phyloP scores from a whole-genome alignment of 2,113 vertebrate species.

The Gallinago media region DNA sequence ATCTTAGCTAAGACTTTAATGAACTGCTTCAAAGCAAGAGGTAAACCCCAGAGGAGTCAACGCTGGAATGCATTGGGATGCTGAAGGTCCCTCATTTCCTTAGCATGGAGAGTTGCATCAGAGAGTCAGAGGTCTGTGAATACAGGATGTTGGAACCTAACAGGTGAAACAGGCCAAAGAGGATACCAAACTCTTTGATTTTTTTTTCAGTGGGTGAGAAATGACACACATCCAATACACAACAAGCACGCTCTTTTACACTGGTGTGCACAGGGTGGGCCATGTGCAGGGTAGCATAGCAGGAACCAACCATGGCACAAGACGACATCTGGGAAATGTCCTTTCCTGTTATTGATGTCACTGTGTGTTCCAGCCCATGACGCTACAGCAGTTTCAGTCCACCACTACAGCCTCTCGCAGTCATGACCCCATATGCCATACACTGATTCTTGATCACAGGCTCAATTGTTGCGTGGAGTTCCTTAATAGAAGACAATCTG shows the following conservation, averaged over 20 bases:
- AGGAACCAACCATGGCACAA: not conserved
- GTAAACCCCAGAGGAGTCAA: not conserved
- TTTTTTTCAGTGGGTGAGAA: not conserved
- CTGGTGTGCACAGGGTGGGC: not conserved
- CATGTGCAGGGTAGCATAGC: rapidly evolving
- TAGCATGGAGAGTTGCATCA: not conserved
- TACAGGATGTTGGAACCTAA: not conserved
- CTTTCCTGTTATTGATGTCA: not conserved
- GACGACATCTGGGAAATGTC: not conserved
- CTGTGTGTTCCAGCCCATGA: not conserved
- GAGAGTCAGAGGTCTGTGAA: not conserved
- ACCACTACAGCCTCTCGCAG: not conserved
- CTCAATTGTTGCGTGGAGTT: not conserved
- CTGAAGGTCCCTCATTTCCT: not conserved
- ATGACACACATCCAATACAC: not conserved
- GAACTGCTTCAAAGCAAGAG: not conserved
- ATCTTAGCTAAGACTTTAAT: not conserved
- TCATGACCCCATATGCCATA: not conserved
- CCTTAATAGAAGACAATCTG: not conserved
- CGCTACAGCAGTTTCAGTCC: not conserved
- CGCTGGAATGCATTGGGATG: not conserved
- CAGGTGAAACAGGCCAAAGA: not conserved
- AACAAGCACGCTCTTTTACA: not conserved
- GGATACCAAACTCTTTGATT: not conserved
- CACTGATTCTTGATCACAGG: not conserved